phyloP scores from a whole-genome alignment of 2,888 invertebrate genomes.

The Ophion costatus region DNA sequence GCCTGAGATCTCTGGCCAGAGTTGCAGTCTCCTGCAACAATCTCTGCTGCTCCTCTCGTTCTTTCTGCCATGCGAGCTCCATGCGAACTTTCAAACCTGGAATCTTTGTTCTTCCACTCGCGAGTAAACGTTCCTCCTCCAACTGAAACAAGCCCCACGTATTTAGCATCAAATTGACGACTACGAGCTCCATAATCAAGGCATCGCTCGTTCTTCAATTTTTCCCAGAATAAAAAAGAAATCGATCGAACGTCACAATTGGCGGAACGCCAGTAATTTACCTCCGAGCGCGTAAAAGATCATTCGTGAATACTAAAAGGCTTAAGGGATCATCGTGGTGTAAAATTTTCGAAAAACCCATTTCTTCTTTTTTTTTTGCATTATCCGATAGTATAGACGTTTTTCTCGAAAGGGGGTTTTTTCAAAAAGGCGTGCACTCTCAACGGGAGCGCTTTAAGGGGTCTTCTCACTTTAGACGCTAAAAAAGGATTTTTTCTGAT shows the following conservation, averaged over 20 bases:
- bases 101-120: slow-evolving; percentile 93
- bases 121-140: slow-evolving; percentile 94
- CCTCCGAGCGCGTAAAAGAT: no score
- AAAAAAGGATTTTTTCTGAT: no score
- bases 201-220: neutral
- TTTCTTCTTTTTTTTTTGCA: no score
- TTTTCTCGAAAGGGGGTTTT: no score
- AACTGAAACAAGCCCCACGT: slow-evolving; percentile 84
- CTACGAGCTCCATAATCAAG: neutral
- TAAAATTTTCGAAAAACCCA: no score
- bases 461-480: no score
- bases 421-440: no score
- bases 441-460: no score
- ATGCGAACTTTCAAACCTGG: slow-evolving; percentile 94
- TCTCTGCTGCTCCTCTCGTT: slow-evolving; percentile 96
- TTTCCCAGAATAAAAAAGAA: neutral
- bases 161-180: slow-evolving; percentile 7
- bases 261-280: neutral
- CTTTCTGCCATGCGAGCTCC: slow-evolving; percentile 97
- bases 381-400: no score
- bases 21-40: slow-evolving; percentile 95
- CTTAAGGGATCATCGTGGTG: no score
- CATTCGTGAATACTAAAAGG: no score
- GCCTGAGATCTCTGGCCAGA: slow-evolving; percentile 93
- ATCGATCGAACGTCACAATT: neutral